phyloP scores from a whole-genome alignment of 1,140 invertebrate genomes.

The Papilio glaucus region DNA sequence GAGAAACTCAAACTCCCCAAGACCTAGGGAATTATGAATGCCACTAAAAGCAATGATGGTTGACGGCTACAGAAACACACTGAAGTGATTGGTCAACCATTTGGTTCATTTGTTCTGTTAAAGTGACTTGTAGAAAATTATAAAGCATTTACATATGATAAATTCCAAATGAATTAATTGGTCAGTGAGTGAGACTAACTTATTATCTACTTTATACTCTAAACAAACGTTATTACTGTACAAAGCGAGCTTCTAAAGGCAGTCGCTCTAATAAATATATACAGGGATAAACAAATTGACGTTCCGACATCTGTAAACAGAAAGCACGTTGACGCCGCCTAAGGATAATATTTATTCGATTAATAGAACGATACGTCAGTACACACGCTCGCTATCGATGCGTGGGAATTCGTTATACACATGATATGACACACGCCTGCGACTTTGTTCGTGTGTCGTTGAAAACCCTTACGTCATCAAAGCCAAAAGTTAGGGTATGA shows the following conservation, averaged over 20 bases:
- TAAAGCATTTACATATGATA: neutral
- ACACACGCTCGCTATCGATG: slow-evolving; percentile 44
- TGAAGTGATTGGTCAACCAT: no score
- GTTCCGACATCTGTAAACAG: slow-evolving; percentile 40
- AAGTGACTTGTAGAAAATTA: no score
- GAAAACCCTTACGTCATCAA: slow-evolving; percentile 28
- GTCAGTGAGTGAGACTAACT: neutral
- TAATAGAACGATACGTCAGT: slow-evolving; percentile 47
- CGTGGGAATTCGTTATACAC: slow-evolving; percentile 50
- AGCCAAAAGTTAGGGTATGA: no score
- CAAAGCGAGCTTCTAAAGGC: neutral
- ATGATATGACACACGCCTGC: slow-evolving; percentile 42
- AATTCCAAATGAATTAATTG: neutral
- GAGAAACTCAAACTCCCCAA: no score
- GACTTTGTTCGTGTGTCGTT: neutral
- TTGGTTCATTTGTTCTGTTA: no score
- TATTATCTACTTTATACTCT: neutral
- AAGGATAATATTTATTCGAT: slow-evolving; percentile 52
- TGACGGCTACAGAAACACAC: no score
- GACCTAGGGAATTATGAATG: no score
- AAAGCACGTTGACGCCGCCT: slow-evolving; percentile 40
- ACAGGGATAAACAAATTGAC: slow-evolving; percentile 28
- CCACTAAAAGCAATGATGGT: no score
- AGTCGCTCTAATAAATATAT: slow-evolving; percentile 7
- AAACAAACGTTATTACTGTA: neutral